phyloP scores from a whole-genome alignment of 2,797 vertebrate species.

The Yasuhikotakia modesta region DNA sequence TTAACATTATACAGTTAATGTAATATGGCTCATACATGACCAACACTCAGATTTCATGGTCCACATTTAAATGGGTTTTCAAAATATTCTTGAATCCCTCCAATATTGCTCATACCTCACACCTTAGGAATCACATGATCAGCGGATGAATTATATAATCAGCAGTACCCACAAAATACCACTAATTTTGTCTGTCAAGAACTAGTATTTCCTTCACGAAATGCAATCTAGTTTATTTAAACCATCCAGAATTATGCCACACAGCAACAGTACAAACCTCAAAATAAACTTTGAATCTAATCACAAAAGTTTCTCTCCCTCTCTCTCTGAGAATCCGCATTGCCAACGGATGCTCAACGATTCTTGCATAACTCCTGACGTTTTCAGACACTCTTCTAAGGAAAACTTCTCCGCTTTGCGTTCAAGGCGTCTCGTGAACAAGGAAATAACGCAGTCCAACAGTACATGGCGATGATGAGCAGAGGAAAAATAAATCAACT shows the following conservation, averaged over 20 bases:
- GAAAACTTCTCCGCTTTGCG: conserved; percentile 56
- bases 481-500: conserved; percentile 51
- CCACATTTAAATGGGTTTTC: neutral
- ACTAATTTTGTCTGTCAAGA: too few relatives aligned
- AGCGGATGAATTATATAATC: too few relatives aligned
- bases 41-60: too few relatives aligned
- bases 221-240: conserved; percentile 15
- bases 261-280: neutral
- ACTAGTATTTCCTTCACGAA: neutral
- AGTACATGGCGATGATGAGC: conserved; percentile 56
- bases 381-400: conserved; percentile 73
- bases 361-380: conserved; percentile 70
- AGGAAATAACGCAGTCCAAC: conserved; percentile 62
- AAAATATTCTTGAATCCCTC: too few relatives aligned
- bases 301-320: conserved; percentile 64
- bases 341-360: conserved; percentile 60
- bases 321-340: neutral
- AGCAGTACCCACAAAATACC: too few relatives aligned
- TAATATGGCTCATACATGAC: neutral
- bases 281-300: conserved; percentile 45
- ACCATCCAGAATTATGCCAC: neutral
- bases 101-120: too few relatives aligned
- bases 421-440: conserved; percentile 49
- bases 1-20: too few relatives aligned
- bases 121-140: too few relatives aligned